phyloP scores from a whole-genome alignment of 2,797 vertebrate species.

The Sus cebifrons region DNA sequence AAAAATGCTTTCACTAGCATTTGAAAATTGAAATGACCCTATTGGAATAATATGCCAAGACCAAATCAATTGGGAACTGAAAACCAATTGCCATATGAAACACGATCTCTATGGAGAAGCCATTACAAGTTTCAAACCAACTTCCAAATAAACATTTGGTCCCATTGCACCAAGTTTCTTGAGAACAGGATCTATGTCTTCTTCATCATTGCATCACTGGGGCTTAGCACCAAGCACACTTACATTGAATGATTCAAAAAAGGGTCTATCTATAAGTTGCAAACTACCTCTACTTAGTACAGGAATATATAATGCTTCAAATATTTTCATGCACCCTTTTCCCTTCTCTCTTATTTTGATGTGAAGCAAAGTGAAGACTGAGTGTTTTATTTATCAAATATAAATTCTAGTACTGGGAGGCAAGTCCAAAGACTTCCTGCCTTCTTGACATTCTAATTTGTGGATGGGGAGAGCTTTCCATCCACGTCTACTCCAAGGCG shows the following conservation, averaged over 20 bases:
- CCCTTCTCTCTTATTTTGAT: constrained; percentile 11
- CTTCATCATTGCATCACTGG: neutral
- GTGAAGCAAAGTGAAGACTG: neutral
- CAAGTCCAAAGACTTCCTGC: constrained; percentile 17
- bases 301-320: neutral
- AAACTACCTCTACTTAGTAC: neutral
- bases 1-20: neutral
- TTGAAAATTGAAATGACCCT: neutral
- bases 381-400: constrained; percentile 36
- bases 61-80: neutral
- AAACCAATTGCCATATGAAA: neutral
- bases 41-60: neutral
- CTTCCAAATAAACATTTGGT: neutral
- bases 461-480: neutral
- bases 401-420: neutral
- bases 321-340: neutral
- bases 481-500: neutral
- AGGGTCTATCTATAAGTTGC: neutral
- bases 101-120: neutral
- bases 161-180: neutral
- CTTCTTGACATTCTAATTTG: constrained; percentile 27
- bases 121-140: neutral
- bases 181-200: neutral
- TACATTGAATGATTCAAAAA: neutral
- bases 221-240: neutral